Conservation (phyloP, 2,113 vertebrate species). For the Plecturocebus donacophilus region DNA sequence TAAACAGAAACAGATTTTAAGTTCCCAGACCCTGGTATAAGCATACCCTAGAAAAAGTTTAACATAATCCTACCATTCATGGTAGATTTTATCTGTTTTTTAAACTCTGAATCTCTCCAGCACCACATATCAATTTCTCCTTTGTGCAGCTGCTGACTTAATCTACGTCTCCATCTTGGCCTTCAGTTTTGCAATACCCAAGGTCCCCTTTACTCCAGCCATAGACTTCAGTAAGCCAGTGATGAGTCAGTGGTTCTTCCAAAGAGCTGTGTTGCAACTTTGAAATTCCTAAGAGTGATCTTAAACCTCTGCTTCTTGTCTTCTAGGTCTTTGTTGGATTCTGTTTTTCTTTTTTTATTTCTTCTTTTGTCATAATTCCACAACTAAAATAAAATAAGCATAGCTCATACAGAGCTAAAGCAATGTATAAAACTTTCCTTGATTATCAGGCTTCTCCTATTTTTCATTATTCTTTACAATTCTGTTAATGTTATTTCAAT, state of each 20-base stretch:
- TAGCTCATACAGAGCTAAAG: neutral
- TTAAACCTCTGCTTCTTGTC: neutral
- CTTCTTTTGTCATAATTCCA: neutral
- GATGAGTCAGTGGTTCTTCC: neutral
- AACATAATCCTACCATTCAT: neutral
- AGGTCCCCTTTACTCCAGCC: neutral
- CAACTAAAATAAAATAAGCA: neutral
- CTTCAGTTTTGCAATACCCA: neutral
- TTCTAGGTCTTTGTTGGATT: neutral
- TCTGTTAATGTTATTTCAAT: slow-evolving; percentile 35
- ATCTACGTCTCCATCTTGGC: neutral
- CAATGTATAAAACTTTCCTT: neutral
- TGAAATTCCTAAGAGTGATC: neutral
- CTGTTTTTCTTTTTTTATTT: neutral
- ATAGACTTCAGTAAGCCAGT: neutral
- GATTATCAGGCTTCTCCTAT: neutral
- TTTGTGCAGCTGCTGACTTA: neutral
- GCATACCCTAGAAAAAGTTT: neutral
- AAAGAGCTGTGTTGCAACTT: neutral
- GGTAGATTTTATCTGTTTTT: neutral
- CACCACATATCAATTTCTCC: too few species aligned
- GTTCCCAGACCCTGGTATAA: neutral
- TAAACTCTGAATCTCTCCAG: neutral
- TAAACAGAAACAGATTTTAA: neutral
- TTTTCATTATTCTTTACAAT: neutral